These are phyloP conservation scores for Yasuhikotakia modesta DNA, from an alignment of 2,797 vertebrate genomes.

Conservation along the genomic window DNA sequence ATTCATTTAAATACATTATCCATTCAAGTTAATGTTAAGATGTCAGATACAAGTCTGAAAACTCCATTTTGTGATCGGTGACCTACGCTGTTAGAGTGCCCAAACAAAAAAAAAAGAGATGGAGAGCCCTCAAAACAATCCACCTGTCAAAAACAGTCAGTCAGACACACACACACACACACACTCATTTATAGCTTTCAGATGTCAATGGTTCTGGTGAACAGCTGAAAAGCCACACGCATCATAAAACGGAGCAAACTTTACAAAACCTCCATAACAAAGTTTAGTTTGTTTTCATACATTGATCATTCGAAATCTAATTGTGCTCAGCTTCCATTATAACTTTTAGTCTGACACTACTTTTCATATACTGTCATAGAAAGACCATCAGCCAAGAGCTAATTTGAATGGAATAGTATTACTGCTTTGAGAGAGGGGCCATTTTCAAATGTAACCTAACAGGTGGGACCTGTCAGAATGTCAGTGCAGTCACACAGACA, in stretches of 20 bases:
- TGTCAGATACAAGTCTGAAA: not conserved
- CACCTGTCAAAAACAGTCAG: slow-evolving; percentile 43
- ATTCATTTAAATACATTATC: not conserved
- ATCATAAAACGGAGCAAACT: not conserved
- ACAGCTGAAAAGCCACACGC: slow-evolving; percentile 26
- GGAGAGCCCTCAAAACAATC: slow-evolving; percentile 25
- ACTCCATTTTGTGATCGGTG: not conserved
- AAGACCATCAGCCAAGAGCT: not conserved
- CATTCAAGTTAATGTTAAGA: not conserved
- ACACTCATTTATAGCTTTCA: slow-evolving; percentile 36
- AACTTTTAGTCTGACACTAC: not conserved
- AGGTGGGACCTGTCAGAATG: slow-evolving; percentile 38
- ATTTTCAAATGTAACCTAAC: slow-evolving; percentile 38
- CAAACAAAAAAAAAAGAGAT: slow-evolving; percentile 5
- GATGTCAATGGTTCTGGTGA: slow-evolving; percentile 1
- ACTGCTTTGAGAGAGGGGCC: not conserved
- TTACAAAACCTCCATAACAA: not conserved
- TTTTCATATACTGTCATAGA: not conserved
- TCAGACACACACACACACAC: not conserved
- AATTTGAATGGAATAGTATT: not conserved
- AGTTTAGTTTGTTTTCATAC: not conserved
- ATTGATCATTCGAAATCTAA: not conserved
- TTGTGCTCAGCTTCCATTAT: not conserved
- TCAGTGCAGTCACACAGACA: slow-evolving; percentile 45
- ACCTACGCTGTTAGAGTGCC: not conserved